Conservation (phyloP, 1,140 invertebrate species). For the Orius insidiosus region DNA sequence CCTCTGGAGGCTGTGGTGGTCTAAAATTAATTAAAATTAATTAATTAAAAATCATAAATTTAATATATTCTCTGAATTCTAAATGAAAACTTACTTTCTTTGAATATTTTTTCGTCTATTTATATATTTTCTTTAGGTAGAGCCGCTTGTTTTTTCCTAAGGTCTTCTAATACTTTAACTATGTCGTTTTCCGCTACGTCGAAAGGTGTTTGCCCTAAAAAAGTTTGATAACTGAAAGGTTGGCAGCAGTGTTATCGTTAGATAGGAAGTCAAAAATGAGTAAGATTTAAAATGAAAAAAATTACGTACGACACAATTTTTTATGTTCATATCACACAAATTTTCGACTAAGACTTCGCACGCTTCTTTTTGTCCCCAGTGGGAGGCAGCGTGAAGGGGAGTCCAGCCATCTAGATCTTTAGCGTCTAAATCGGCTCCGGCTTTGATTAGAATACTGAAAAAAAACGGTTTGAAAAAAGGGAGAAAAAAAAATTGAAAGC, state of each 20-base stretch:
- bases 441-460: constrained; percentile 33
- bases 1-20: not conserved
- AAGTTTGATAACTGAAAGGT: constrained; percentile 12
- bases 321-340: constrained; percentile 78
- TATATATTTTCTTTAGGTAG: constrained; percentile 28
- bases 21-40: not conserved
- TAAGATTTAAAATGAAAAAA: too few species aligned
- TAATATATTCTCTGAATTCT: too few species aligned
- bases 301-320: constrained; percentile 70
- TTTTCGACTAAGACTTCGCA: constrained; percentile 78
- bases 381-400: constrained; percentile 87
- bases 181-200: constrained; percentile 79
- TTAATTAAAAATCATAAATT: not conserved
- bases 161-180: constrained; percentile 59
- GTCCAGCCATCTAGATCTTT: constrained; percentile 97
- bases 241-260: too few species aligned
- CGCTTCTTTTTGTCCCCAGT: constrained; percentile 92
- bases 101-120: constrained; percentile 29
- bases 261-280: too few species aligned
- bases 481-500: constrained; percentile 18
- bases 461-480: constrained; percentile 3
- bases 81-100: constrained; percentile 11
- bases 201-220: constrained; percentile 77
- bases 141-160: constrained; percentile 53
- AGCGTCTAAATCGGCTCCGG: constrained; percentile 67